Base-by-base conservation (phyloP, 1,140 invertebrate species). In the Drosophila ambigua region DNA sequence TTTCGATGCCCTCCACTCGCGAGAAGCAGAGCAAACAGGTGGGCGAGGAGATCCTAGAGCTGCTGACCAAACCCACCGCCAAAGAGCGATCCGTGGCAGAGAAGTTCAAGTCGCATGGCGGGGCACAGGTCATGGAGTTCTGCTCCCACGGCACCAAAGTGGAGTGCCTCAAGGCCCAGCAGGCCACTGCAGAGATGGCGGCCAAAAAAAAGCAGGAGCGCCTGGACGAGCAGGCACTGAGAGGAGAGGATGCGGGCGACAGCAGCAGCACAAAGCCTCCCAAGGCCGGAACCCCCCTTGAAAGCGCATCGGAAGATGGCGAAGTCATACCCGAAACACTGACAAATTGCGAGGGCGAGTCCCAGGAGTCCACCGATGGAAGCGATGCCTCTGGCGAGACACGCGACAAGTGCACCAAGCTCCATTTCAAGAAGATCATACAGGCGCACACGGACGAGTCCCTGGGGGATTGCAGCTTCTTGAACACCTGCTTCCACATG, bases 401-500 rank as follows among this genome's bases (percentile, higher is more conserved):
- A 15, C 35, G 51, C 0, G 83, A 91, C 58, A 92, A 90, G 51
- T 99, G 98, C 92, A 96, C 95, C 65, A 98, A 98, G 90, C 93
- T 99, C 24, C 98, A 99, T 92, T 99, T 99, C 91, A 97, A 97
- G 88, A 99, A 99, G 93, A 99, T 99, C 63, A 98, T 99, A 71
- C 98, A 99, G 92, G 95, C 95, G 66, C 98, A 99, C 91, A 99
- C 98, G 0, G 98, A 99, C 92, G 98, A 99, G 92, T 95, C 97
- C 0, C 93, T 99, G 5, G 98, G 98, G 0, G 98, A 99, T 91
- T 99, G 98, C 92, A 99, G 98, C 45, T 99, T 99, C 92, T 93
- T 99, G 0, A 99, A 99, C 91, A 99, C 98, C 1, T 99, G 98
- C 92, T 99, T 99, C 90, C 98, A 99, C 91, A 99, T 99, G 98